Percentiles rank a stretch among this genome's conserved stretches.
Evolutionary conservation across 2,797 vertebrate species (phyloP).

Genomic region (Diceros bicornis): DNA sequence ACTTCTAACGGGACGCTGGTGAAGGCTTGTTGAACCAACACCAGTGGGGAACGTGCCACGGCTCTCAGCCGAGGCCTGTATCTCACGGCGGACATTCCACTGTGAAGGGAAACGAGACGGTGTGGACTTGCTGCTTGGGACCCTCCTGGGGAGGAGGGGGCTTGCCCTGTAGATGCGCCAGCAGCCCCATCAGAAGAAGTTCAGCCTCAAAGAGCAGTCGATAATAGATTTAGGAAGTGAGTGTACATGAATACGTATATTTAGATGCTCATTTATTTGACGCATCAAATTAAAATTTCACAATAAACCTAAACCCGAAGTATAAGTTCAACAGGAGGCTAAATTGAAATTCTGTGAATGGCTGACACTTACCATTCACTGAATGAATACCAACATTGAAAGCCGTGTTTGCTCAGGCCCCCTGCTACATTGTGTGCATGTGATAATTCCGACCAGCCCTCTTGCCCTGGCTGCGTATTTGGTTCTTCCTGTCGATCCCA

Average conservation of each 20-base stretch:
- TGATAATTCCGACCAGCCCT: background rate
- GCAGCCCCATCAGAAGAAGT: background rate
- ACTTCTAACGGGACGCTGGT: background rate
- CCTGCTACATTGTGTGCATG: background rate
- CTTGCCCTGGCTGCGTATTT: background rate
- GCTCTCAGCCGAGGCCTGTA: background rate
- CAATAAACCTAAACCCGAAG: background rate
- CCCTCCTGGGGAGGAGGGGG: background rate
- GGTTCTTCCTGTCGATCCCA: background rate
- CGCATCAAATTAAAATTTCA: conserved; percentile 25
- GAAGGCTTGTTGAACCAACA: background rate
- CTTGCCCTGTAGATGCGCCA: background rate
- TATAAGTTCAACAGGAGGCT: background rate
- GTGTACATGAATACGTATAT: background rate
- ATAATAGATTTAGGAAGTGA: background rate
- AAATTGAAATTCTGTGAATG: background rate
- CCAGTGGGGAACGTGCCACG: background rate
- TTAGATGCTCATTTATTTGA: background rate
- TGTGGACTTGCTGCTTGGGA: background rate
- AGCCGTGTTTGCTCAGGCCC: background rate
- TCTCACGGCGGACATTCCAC: background rate
- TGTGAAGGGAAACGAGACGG: background rate
- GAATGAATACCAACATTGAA: background rate
- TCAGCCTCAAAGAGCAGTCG: background rate
- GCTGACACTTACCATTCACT: background rate